These are phyloP conservation scores for Tragelaphus strepsiceros DNA, from an alignment of 2,113 vertebrate species.

Conservation along the genomic window DNA sequence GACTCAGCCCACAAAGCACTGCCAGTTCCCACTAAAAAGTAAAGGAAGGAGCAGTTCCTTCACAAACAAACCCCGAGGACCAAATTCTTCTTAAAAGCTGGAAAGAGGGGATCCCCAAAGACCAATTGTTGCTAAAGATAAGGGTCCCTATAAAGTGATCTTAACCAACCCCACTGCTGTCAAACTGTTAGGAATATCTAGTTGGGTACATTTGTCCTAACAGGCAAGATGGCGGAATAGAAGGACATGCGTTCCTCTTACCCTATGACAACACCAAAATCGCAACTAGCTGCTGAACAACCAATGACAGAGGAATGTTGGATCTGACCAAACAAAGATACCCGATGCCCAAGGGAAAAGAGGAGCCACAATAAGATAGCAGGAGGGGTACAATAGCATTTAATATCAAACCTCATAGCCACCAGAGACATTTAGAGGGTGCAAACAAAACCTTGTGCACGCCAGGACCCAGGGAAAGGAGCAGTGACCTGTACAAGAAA, in stretches of 20 bases:
- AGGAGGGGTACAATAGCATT: rapidly evolving
- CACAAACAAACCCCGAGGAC: background rate
- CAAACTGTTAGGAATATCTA: background rate
- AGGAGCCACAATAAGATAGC: background rate
- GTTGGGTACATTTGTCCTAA: background rate
- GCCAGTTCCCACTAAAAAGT: background rate
- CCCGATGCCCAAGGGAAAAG: background rate
- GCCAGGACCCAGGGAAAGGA: background rate
- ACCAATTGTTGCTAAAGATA: background rate
- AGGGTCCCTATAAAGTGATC: background rate
- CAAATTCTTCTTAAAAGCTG: background rate
- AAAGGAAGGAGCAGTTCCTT: background rate
- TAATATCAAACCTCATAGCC: background rate
- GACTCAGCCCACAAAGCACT: background rate
- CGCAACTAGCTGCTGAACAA: background rate
- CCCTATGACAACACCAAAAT: background rate
- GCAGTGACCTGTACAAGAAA: background rate
- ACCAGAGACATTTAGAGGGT: rapidly evolving
- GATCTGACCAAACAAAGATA: background rate
- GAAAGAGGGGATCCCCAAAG: background rate
- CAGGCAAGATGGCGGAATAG: background rate
- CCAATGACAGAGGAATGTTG: background rate
- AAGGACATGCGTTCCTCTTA: rapidly evolving
- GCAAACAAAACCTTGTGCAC: background rate
- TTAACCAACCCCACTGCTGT: background rate